Evolutionary conservation across 2,113 vertebrate genomes (phyloP), one percentile per base, ranked within the genome.

Genomic region (Dryoscopus gambensis): DNA sequence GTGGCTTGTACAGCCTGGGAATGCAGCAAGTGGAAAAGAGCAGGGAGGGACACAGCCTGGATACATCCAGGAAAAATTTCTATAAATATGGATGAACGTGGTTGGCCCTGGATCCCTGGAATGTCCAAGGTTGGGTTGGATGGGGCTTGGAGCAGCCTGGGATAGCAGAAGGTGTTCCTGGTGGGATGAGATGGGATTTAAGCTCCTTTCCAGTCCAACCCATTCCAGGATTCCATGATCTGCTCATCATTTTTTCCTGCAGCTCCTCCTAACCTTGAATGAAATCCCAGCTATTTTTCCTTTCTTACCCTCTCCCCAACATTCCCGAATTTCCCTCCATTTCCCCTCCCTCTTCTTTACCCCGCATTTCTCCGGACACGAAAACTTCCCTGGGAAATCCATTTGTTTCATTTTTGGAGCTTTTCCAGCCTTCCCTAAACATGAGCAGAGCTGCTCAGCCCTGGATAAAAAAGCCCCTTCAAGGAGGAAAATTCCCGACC

Each of bases 361-460:
- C 27, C 18, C 10, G 0, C 1, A 24, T 52, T 35, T 42, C 55
- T 37, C 81, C 68, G 22, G 40, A 63, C 27, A 24, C 0, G 0
- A 77, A 64, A 56, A 7, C 15, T 50, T 42, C 71, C 46, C 19
- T 10, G 49, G 4, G 1, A 13, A 2, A 30, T n/a, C 44, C 25
- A 4, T 12, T 1, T 2, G 50, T 70, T 40, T 9, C 24, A 30
- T 27, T 15, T 28, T 27, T 24, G 19, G 16, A 50, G 39, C 27
- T 44, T 82, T 89, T 37, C 49, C 81, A 76, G 13, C 31, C 81
- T 39, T 33, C 2, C 3, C 19, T 17, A 11, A 90, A 9, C 10
- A 11, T 25, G 4, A 24, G 14, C 25, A 39, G 42, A 92, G 62
- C 56, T 47, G 60, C 73, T 53, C 49, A 71, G 76, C 22, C 56